Base-by-base conservation (phyloP, 2,113 vertebrate genomes). In the Tachuris rubrigastra region DNA sequence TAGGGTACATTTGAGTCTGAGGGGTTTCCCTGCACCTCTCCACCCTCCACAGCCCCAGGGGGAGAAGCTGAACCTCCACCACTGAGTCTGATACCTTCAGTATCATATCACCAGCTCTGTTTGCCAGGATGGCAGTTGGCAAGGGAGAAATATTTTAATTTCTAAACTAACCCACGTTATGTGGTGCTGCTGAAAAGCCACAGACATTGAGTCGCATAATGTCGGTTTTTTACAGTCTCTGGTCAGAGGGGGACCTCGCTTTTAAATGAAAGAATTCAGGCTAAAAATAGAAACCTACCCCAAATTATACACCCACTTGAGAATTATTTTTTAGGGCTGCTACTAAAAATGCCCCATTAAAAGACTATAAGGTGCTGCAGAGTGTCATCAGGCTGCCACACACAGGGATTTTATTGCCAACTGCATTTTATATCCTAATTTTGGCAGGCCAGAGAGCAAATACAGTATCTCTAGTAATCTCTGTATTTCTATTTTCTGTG, bases 371-470 rank as follows among this genome's bases (percentile, higher is more conserved):
- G 69, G 50, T 39, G 20, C 42, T 31, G 4, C 28, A 71, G 83
- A 90, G 62, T 39, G 23, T 71, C 37, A 28, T 76, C 35, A 71
- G 31, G 52, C 85, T 85, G 13, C 69, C 37, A 28, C 82, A 37
- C 12, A 3, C 0, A 0, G 17, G 35, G 71, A 46, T 53, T 95
- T 89, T 59, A 84, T 47, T 53, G 85, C 71, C 69, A 88, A 56
- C 30, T 96, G 80, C 63, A 35, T 87, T 95, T 93, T 78, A 65
- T 94, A 91, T 90, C 91, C 85, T 84, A 18, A 56, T 52, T 87
- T 56, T 67, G 30, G 14, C 1, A 1, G 47, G 47, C 4, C 50
- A 41, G 52, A 56, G 28, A 49, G 35, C 39, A 82, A 85, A 92
- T 72, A 78, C 73, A 50, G 27, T 10, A 3, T 22, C n/a, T 76